These are phyloP conservation scores for Podarcis lilfordi DNA, from an alignment of 2,797 vertebrate genomes.

Conservation along the genomic window DNA sequence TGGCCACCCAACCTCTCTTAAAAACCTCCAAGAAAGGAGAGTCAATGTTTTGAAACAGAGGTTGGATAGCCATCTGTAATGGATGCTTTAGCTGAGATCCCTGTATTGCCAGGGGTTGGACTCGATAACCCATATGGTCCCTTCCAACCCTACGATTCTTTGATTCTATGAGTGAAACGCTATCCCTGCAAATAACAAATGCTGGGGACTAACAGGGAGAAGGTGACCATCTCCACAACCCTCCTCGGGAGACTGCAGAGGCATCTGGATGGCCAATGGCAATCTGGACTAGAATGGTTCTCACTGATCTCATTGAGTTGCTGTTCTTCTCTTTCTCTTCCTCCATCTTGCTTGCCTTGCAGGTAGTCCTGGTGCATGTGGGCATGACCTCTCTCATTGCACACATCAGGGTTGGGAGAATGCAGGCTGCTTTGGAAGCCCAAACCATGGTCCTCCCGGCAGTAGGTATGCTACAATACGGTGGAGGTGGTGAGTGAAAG, in stretches of 20 bases:
- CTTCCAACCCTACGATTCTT: too few species aligned
- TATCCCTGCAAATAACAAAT: neutral
- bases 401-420: conserved; percentile 84
- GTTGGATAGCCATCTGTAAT: too few species aligned
- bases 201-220: too few species aligned
- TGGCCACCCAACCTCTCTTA: too few species aligned
- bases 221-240: neutral
- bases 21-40: too few species aligned
- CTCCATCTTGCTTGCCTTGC: conserved; percentile 18
- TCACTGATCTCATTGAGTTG: neutral
- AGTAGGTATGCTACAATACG: conserved; percentile 72
- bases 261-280: neutral
- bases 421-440: conserved; percentile 86
- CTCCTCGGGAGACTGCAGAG: neutral
- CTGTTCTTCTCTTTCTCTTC: neutral
- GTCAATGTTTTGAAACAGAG: too few species aligned
- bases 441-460: conserved; percentile 83
- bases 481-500: neutral
- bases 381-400: conserved; percentile 85
- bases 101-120: too few species aligned
- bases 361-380: conserved; percentile 84
- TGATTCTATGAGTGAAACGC: neutral
- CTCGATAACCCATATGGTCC: too few species aligned
- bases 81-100: too few species aligned
- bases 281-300: neutral